Base-by-base conservation (phyloP, 2,797 vertebrate genomes). In the Neosilurus hyrtlii region DNA sequence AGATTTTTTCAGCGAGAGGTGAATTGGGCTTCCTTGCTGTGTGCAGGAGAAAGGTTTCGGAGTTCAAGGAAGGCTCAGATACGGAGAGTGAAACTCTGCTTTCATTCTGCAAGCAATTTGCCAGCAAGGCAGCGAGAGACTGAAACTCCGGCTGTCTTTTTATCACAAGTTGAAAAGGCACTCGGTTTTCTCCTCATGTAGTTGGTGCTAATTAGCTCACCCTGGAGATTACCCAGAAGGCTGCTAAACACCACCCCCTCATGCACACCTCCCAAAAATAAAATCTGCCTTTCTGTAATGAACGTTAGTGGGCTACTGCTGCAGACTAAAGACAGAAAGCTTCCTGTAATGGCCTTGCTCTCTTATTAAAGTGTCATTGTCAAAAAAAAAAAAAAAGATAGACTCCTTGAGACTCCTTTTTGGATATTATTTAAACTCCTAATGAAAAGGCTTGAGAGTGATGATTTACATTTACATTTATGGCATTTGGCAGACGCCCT, bases 151-250 rank as follows among this genome's bases (percentile, higher is more conserved):
- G 86, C 91, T 89, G 87, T 92, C 89, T 91, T 92, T 79, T 92
- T 91, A 91, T 92, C 89, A 86, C 86, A 26, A 85, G 86, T 89
- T 91, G 90, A 92, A 92, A 92, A 92, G 82, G 51, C 85, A 83
- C 83, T 85, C 62, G 68, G 88, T 89, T 91, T 91, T 88, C 86
- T 89, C 91, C 77, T 92, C 89, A 90, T 91, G 90, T 89, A 91
- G 87, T 86, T 90, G 89, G 74, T 68, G 79, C 92, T 94, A 94
- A 94, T 94, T 94, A 94, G 92, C 88, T 90, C 89, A 89, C 90
- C 89, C 86, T 89, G 87, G 86, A 89, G 75, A 91, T 92, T 92
- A 91, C 89, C 90, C 91, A 90, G 43, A 83, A 90, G 91, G 86
- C 90, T 83, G 87, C 74, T 83, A 86, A 92, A 91, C 89, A 89